Evolutionary conservation across 2,888 invertebrate species (phyloP).

Genomic region (Desoria tigrina): DNA sequence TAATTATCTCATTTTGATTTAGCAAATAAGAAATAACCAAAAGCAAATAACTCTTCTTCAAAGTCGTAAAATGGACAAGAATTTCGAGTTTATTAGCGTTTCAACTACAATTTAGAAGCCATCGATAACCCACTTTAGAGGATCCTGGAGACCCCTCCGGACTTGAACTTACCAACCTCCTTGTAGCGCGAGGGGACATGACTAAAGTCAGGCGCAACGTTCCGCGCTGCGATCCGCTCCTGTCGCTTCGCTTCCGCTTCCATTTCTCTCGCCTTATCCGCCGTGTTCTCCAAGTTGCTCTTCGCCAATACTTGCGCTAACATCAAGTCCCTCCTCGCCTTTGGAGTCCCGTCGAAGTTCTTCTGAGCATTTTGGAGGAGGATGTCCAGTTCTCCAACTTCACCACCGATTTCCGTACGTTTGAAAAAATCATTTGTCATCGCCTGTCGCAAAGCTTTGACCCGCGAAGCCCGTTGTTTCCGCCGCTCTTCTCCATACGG

Average conservation of each 20-base stretch:
- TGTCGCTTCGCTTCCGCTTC: neutral
- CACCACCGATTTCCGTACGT: neutral
- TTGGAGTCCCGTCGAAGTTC: neutral
- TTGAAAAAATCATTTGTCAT: neutral
- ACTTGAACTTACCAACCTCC: neutral
- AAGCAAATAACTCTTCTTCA: too few species aligned
- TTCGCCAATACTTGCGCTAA: neutral
- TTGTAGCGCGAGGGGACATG: neutral
- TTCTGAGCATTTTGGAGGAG: neutral
- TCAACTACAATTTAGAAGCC: too few species aligned
- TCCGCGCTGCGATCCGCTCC: neutral
- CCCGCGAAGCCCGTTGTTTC: neutral
- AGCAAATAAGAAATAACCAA: too few species aligned
- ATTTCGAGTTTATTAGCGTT: too few species aligned
- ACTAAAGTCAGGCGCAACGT: neutral
- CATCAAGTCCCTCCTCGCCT: neutral
- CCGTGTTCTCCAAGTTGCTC: neutral
- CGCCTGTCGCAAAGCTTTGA: neutral
- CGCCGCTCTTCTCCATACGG: neutral
- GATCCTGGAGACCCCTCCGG: neutral
- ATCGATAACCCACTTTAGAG: too few species aligned
- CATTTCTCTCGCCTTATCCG: neutral
- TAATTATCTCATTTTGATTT: too few species aligned
- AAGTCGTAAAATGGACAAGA: too few species aligned
- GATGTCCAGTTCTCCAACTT: neutral